A percentile compares a stretch with the other conserved stretches of the same genome.
phyloP scores from a whole-genome alignment of 1,140 invertebrate species.

The Drosophila subpulchrella region DNA sequence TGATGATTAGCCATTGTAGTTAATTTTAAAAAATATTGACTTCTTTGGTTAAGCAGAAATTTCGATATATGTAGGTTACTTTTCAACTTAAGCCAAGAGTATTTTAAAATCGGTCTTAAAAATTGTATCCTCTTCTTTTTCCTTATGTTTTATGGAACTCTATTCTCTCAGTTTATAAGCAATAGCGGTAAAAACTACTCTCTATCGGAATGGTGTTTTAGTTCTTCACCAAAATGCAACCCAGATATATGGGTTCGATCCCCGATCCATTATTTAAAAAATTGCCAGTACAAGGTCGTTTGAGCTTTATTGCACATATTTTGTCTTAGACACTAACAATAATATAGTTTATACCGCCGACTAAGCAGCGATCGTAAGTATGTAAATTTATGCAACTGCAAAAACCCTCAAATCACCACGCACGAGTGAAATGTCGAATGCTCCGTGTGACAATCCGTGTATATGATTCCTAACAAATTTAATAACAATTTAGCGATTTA shows the following conservation, averaged over 20 bases:
- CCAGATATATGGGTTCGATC: not conserved
- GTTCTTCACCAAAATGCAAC: not conserved
- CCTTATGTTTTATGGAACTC: not conserved
- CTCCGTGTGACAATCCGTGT: constrained; percentile 26
- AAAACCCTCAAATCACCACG: constrained; percentile 12
- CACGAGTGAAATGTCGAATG: constrained; percentile 9
- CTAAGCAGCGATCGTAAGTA: constrained; percentile 7
- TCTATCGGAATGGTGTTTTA: no score
- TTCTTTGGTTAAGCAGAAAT: no score
- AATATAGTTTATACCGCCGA: constrained; percentile 28
- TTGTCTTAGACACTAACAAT: constrained; percentile 69
- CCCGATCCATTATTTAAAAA: not conserved
- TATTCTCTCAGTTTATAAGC: not conserved
- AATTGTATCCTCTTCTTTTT: not conserved
- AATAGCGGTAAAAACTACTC: not conserved
- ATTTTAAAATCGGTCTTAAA: not conserved
- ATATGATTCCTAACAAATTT: constrained; percentile 59
- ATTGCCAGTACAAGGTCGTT: constrained; percentile 19
- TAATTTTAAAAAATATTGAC: no score
- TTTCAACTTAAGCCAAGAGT: not conserved
- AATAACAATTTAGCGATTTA: constrained; percentile 64
- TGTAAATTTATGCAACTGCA: constrained; percentile 31
- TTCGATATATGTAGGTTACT: no score
- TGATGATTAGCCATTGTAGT: no score
- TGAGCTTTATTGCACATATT: constrained; percentile 70